phyloP scores from a whole-genome alignment of 2,888 invertebrate genomes.

The Netelia fuscicornis region DNA sequence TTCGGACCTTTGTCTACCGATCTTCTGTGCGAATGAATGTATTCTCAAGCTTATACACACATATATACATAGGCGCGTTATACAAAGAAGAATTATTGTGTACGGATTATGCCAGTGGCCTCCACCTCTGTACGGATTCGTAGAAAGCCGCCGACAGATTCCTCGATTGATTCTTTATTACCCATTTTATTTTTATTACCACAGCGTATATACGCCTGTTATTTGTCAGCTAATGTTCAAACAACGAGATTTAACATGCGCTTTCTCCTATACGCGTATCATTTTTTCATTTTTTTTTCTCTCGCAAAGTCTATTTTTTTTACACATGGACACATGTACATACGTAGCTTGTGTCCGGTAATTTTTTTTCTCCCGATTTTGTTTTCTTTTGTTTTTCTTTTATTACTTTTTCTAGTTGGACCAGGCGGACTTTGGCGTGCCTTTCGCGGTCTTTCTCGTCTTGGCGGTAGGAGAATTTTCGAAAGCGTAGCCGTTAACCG shows the following conservation, averaged over 20 bases:
- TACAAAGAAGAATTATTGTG: neutral
- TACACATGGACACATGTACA: neutral
- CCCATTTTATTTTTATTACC: slow-evolving; percentile 15
- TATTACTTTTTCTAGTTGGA: neutral
- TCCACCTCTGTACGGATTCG: slow-evolving; percentile 29
- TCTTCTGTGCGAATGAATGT: slow-evolving; percentile 32
- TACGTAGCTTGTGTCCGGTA: slow-evolving; percentile 23
- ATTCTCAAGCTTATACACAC: slow-evolving; percentile 11
- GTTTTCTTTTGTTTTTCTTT: neutral
- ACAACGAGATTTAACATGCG: too few relatives aligned
- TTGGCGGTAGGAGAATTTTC: slow-evolving; percentile 45
- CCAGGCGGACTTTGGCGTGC: slow-evolving; percentile 21
- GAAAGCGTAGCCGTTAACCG: slow-evolving; percentile 60
- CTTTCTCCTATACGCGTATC: neutral
- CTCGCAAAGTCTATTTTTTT: neutral
- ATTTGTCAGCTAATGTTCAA: slow-evolving; percentile 3
- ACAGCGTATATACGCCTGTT: slow-evolving; percentile 19
- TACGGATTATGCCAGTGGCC: slow-evolving; percentile 20
- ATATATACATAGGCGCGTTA: neutral
- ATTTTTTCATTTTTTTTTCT: neutral
- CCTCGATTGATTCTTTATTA: slow-evolving; percentile 34
- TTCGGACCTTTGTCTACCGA: slow-evolving; percentile 47
- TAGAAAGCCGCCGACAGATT: slow-evolving; percentile 33
- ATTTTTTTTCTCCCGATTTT: slow-evolving; percentile 19
- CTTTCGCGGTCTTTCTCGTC: slow-evolving; percentile 5